These are phyloP conservation scores for Plagodis dolabraria DNA, from an alignment of 2,888 invertebrate species.

Conservation along the genomic window DNA sequence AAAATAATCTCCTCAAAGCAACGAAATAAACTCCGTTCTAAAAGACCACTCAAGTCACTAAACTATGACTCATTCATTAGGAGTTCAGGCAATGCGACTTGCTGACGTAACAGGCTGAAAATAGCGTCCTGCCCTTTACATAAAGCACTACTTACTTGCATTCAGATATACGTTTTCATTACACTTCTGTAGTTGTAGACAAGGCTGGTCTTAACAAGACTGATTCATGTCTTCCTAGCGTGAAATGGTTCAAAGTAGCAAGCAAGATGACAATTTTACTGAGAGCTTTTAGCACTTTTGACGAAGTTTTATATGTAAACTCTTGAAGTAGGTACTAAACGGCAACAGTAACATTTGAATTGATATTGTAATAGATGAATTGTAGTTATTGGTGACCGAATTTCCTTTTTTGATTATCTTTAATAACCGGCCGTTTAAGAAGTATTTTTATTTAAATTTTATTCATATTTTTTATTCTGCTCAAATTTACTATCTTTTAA, in stretches of 20 bases:
- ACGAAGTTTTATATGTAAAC: too few species aligned
- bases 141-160: slow-evolving; percentile 16
- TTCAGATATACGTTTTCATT: slow-evolving; percentile 15
- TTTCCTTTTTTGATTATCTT: too few species aligned
- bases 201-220: slow-evolving; percentile 4
- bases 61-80: slow-evolving; percentile 13
- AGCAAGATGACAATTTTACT: too few species aligned
- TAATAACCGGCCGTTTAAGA: too few species aligned
- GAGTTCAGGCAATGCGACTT: slow-evolving; percentile 13
- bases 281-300: too few species aligned
- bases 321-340: too few species aligned
- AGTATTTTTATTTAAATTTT: too few species aligned
- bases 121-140: slow-evolving; percentile 28
- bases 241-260: not conserved
- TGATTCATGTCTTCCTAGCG: slow-evolving; percentile 11
- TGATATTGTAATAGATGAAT: too few species aligned
- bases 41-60: slow-evolving; percentile 1
- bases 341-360: too few species aligned
- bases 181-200: not conserved
- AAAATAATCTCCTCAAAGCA: not conserved
- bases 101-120: slow-evolving; percentile 28
- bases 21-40: slow-evolving; percentile 12
- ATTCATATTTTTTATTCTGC: too few species aligned
- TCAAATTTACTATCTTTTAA: too few species aligned
- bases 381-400: too few species aligned